Evolutionary conservation across 2,797 vertebrate genomes (phyloP).

Genomic region (Ptychobarbus kaznakovi): DNA sequence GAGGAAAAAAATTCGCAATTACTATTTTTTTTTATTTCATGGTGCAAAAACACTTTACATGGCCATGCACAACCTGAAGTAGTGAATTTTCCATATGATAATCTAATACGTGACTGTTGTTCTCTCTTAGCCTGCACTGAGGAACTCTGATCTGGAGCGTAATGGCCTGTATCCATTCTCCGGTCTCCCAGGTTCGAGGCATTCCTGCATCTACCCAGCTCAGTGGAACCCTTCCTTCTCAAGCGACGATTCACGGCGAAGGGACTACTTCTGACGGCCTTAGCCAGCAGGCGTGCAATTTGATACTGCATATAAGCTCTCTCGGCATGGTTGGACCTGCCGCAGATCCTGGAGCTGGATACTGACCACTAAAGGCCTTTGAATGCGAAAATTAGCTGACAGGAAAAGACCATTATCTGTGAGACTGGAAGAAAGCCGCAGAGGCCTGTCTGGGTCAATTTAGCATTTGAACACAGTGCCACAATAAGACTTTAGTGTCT

Average conservation of each 20-base stretch:
- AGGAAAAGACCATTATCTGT: constrained; percentile 46
- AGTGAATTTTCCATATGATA: not conserved
- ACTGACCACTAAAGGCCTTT: constrained; percentile 54
- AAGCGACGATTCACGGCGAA: constrained; percentile 91
- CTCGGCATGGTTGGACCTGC: constrained; percentile 12
- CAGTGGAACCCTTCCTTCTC: constrained; percentile 97
- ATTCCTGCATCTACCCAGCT: constrained; percentile 97
- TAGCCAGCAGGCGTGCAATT: not conserved
- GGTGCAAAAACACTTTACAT: not conserved
- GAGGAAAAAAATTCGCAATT: not conserved
- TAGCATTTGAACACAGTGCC: constrained; percentile 32
- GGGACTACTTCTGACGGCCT: constrained; percentile 92
- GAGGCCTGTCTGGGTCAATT: constrained; percentile 24
- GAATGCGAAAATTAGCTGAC: constrained; percentile 60
- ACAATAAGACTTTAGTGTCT: constrained; percentile 36
- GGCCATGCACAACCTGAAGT: not conserved
- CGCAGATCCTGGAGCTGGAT: constrained; percentile 18
- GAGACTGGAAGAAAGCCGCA: constrained; percentile 38
- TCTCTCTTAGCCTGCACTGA: constrained; percentile 84
- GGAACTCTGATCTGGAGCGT: constrained; percentile 93
- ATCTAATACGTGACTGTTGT: not conserved
- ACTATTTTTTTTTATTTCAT: not conserved
- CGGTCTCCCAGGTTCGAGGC: constrained; percentile 92
- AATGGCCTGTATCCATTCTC: constrained; percentile 93
- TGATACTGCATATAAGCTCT: constrained; percentile 19